Base-by-base conservation (phyloP, 2,113 vertebrate genomes). In the Chlorocebus sabaeus region DNA sequence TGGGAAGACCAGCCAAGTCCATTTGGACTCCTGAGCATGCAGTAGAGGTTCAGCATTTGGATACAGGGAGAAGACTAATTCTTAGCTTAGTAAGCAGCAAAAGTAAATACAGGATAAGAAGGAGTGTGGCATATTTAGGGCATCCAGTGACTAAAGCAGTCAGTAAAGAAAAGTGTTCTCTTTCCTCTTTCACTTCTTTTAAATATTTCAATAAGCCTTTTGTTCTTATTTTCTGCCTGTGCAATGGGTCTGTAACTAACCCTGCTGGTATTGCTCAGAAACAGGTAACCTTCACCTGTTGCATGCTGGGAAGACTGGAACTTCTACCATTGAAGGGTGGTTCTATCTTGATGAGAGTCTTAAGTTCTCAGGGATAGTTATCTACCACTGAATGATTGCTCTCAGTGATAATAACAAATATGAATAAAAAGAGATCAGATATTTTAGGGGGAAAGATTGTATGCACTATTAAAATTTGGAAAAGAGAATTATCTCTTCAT, bases 401-500 rank as follows among this genome's bases (percentile, higher is more conserved):
- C 12, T 88, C 67, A 72, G 40, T 8, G 12, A 32, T 48, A 64
- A 64, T 25, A 57, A 32, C 43, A 73, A 89, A 95, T 80, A 61
- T 35, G 83, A 55, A 82, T 70, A 70, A n/a, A 89, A 97, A 48
- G 10, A 45, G 40, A 27, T 17, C 67, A 73, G 25, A 76, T 25
- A 76, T 64, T 59, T 90, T 14, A 2, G 25, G 16, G 50, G 0
- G 1, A 30, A 73, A 82, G 4, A 1, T 68, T 81, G 7, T 72
- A 68, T 64, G 1, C 55, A 27, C 27, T 40, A 92, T 97, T 89
- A 91, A 89, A 67, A 83, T 80, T 87, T 80, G 43, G 17, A 75
- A 73, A 75, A 80, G 25, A 90, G 11, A 83, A 79, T 91, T 81
- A 57, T 82, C 38, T 96, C 64, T 86, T 72, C 57, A 52, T 55